A percentile compares a stretch with the other conserved stretches of the same genome.
Conservation (phyloP, 1,140 invertebrate species). For the Philaenus spumarius region DNA sequence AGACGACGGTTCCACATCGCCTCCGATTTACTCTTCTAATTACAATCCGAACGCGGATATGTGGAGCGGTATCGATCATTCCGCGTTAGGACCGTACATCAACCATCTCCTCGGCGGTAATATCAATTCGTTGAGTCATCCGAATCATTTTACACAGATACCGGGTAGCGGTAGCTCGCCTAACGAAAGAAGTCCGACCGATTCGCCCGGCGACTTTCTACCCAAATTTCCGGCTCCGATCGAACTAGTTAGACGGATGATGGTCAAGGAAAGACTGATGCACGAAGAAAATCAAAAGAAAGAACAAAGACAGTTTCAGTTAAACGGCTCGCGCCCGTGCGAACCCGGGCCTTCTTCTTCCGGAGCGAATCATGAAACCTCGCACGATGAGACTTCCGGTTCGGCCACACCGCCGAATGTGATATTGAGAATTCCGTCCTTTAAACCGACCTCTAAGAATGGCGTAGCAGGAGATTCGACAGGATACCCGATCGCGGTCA, state of each 20-base stretch:
- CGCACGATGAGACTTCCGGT: slow-evolving; percentile 16
- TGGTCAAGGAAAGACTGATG: slow-evolving; percentile 27
- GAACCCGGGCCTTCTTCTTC: slow-evolving; percentile 22
- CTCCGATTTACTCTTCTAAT: slow-evolving; percentile 21
- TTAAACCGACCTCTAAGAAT: slow-evolving; percentile 63
- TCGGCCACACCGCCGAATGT: slow-evolving; percentile 45
- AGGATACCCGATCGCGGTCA: slow-evolving; percentile 30
- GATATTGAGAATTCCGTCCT: slow-evolving; percentile 90
- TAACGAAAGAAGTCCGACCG: slow-evolving; percentile 13
- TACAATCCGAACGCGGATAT: slow-evolving; percentile 17
- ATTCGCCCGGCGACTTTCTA: slow-evolving; percentile 30
- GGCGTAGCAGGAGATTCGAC: slow-evolving; percentile 44
- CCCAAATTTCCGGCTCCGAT: slow-evolving; percentile 24
- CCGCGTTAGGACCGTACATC: slow-evolving; percentile 50
- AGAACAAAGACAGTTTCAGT: slow-evolving; percentile 14
- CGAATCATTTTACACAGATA: slow-evolving; percentile 15
- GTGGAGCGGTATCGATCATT: slow-evolving; percentile 47
- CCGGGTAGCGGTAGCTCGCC: slow-evolving; percentile 4
- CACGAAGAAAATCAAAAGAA: slow-evolving; percentile 23
- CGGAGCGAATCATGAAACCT: not conserved
- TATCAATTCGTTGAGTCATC: not conserved
- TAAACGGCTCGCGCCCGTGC: slow-evolving; percentile 14
- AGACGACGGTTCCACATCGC: slow-evolving; percentile 19
- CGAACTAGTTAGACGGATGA: slow-evolving; percentile 29
- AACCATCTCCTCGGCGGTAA: slow-evolving; percentile 42